Evolutionary conservation across 1,140 invertebrate genomes (phyloP).

Genomic region (Drosophila pectinifera): DNA sequence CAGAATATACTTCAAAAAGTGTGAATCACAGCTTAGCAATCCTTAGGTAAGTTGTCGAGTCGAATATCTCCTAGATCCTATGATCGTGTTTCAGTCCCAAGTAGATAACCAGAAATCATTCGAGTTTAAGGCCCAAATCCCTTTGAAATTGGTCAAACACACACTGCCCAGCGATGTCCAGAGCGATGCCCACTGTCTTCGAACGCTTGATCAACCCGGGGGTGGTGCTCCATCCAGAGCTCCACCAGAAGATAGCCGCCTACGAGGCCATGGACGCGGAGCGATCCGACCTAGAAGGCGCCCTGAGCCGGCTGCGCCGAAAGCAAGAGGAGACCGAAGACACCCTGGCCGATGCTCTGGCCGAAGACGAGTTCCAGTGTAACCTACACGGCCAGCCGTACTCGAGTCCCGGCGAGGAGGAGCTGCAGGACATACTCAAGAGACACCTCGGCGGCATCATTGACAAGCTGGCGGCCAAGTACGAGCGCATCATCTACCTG

Average conservation of each 20-base stretch:
- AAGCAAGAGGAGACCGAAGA: conserved; percentile 54
- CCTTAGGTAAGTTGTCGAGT: background rate
- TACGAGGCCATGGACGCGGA: conserved; percentile 44
- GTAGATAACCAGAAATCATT: conserved; percentile 18
- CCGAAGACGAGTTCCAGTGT: conserved; percentile 61
- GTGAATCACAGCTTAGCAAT: conserved; percentile 4
- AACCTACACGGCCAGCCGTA: conserved; percentile 19
- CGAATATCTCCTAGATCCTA: too few species aligned
- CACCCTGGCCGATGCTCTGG: conserved; percentile 48
- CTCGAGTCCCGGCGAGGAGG: conserved; percentile 19
- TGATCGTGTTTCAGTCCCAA: background rate
- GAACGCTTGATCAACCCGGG: conserved; percentile 54
- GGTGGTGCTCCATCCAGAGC: conserved; percentile 42
- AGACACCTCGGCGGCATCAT: conserved; percentile 32
- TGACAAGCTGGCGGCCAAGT: conserved; percentile 37
- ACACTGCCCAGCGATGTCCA: conserved; percentile 26
- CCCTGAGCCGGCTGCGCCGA: conserved; percentile 34
- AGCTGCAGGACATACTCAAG: conserved; percentile 39
- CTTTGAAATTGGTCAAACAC: background rate
- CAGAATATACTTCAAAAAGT: background rate
- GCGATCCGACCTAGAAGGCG: conserved; percentile 34
- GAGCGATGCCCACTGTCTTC: conserved; percentile 14
- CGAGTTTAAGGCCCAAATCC: background rate
- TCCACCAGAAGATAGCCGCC: conserved; percentile 48
- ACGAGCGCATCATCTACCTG: conserved; percentile 40